A percentile compares a stretch with the other conserved stretches of the same genome.
Conservation (phyloP, 37 sponge, comb jelly and placozoan genomes). For the Oopsacas minuta region DNA sequence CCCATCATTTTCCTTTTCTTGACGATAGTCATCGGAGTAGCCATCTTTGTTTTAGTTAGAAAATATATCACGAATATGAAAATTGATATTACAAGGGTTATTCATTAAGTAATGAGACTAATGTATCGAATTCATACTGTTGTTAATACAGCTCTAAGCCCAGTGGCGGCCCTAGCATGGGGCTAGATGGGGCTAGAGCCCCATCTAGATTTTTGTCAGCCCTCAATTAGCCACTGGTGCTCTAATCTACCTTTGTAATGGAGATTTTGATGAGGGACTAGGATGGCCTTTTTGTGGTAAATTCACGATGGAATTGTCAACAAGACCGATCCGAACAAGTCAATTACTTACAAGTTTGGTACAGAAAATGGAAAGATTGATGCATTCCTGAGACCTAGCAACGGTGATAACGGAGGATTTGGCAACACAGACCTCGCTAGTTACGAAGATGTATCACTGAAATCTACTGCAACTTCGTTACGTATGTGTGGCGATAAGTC, state of each 20-base stretch:
- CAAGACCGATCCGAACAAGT: neutral
- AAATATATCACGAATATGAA: too few species aligned
- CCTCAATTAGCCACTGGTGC: too few species aligned
- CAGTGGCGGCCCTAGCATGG: too few species aligned
- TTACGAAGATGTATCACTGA: neutral
- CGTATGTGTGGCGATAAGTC: neutral
- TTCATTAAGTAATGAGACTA: too few species aligned
- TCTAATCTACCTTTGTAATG: neutral
- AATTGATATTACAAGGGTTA: too few species aligned
- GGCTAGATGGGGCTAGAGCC: too few species aligned
- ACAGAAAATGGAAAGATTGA: neutral
- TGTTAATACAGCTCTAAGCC: too few species aligned
- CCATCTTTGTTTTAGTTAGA: too few species aligned
- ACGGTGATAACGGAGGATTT: neutral
- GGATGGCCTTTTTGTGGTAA: constrained; percentile 3
- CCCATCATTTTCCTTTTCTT: too few species aligned
- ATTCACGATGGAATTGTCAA: neutral
- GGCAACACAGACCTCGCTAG: neutral
- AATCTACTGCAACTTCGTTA: neutral
- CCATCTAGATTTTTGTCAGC: too few species aligned
- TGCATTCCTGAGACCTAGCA: neutral
- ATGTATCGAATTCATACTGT: too few species aligned
- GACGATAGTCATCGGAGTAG: too few species aligned
- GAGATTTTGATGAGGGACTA: neutral
- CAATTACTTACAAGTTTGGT: neutral